Evolutionary conservation across 2,113 vertebrate species (phyloP), one percentile per base, ranked within the genome.

Genomic region (Laticauda laticaudata): DNA sequence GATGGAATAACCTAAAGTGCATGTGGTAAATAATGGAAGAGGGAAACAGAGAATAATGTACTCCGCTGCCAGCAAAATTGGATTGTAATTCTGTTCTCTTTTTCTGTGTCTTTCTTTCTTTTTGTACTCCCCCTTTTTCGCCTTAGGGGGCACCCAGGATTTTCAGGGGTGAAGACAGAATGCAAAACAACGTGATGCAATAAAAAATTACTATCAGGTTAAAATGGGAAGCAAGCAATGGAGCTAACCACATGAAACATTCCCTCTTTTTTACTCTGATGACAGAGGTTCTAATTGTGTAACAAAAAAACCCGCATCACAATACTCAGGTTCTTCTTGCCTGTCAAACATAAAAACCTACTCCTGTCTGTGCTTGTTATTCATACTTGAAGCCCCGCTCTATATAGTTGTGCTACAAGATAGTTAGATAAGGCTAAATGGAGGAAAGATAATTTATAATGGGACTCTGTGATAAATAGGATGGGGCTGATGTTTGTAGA

Each of bases 211-310:
- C 95, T n/a, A 95, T 61, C 90, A 95, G 90, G 96, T 96, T 93
- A 96, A 93, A 94, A 93, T 54, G 43, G 92, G 55, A 90, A 93
- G 48, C 90, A 29, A 90, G 89, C 96, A 95, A 93, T 7, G 88
- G 61, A 69, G 64, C 87, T 88, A 92, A 92, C 96, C 95, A 97
- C 96, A 95, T 92, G 91, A 95, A 97, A 95, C 92, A 91, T 61
- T 91, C n/a, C 0, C 92, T 94, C 1, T 57, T 3, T 26, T 48
- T 20, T 48, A 24, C 43, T 51, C 29, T 6, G 90, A 86, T 90
- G 88, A 88, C 88, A 90, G 61, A 87, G 61, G 61, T 87, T 90
- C 89, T 85, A 54, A 4, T 24, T 20, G 51, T 85, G 93, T 91
- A 91, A 94, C 93, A 94, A 95, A 94, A 90, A 87, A 91, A 5